Evolutionary conservation across 2,113 vertebrate genomes (phyloP), one percentile per base, ranked within the genome.

Genomic region (Psilopogon haemacephalus): DNA sequence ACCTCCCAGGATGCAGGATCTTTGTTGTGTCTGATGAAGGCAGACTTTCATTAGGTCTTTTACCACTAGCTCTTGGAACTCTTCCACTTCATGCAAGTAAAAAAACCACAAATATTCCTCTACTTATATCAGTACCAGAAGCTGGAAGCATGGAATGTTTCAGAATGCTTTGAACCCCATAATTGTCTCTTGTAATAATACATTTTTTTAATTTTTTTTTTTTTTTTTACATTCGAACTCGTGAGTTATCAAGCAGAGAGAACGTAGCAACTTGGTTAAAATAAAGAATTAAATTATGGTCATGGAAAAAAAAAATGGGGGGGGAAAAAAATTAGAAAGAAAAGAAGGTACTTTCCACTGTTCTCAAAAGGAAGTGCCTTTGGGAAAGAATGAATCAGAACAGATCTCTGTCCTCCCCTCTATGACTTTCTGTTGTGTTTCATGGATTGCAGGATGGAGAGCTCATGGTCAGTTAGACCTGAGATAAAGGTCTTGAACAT

Each of bases 11-110:
- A 96, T 72, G 95, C 95, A 58, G 83, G 96, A 96, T 84, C 94
- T 94, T 96, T 83, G 88, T 94, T 97, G 98, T 97, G 96, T 97
- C 97, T 98, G 97, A 98, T 91, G 97, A 97, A 98, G 97, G 98
- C 98, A 98, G 98, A 97, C 97, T 97, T 97, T 98, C 97, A 98
- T 98, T 98, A 98, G 96, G 96, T 59, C 75, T 94, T 96, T 98
- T 97, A 97, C 98, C 98, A 98, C 98, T 97, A 98, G 97, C 94
- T 95, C 97, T 97, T 98, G 98, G 98, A 98, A 71, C 89, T 67
- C 68, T 82, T 98, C 98, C 98, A 98, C 98, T 98, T 98, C 98
- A 98, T 98, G 98, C 97, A 96, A 98, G 97, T 90, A 97, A 97
- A 97, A 96, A 98, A 98, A 97, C 98, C 98, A 97, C 98, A 98